Conservation (phyloP, 2,113 vertebrate genomes). For the Peromyscus polionotus region DNA sequence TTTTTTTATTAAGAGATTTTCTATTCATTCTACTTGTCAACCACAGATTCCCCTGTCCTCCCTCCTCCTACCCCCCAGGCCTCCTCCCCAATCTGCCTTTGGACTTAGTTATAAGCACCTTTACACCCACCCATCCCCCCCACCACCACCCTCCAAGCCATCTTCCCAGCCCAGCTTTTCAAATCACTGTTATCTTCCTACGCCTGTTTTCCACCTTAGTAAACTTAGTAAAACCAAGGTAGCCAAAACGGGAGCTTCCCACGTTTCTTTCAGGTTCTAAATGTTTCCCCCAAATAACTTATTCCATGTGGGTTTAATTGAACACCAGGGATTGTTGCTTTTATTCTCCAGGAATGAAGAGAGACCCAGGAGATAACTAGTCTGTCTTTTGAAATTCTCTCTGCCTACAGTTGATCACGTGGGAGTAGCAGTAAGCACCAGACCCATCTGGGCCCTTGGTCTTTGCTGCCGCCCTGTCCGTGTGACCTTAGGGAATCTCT, state of each 20-base stretch:
- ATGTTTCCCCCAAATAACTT: neutral
- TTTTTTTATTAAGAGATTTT: too few species aligned
- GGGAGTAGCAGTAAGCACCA: neutral
- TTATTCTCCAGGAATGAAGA: neutral
- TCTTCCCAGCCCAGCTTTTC: neutral
- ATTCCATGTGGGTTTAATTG: neutral
- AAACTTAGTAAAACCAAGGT: neutral
- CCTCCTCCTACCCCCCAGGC: too few species aligned
- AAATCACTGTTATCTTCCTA: neutral
- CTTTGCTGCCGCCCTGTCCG: neutral
- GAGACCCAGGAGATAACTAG: neutral
- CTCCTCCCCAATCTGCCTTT: too few species aligned
- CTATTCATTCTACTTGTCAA: too few species aligned
- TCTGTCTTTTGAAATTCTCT: neutral
- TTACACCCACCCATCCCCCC: too few species aligned
- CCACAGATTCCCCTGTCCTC: too few species aligned
- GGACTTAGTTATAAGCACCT: neutral
- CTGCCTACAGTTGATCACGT: accelerated
- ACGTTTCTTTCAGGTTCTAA: neutral
- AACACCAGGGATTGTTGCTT: neutral
- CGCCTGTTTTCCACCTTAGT: neutral
- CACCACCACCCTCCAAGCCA: neutral
- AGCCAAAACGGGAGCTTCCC: neutral
- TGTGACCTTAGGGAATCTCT: constrained; percentile 24
- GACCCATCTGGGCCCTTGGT: neutral